A percentile compares a stretch with the other conserved stretches of the same genome.
Evolutionary conservation across 2,888 invertebrate genomes (phyloP).

Genomic region (Leptinotarsa peninsularis): DNA sequence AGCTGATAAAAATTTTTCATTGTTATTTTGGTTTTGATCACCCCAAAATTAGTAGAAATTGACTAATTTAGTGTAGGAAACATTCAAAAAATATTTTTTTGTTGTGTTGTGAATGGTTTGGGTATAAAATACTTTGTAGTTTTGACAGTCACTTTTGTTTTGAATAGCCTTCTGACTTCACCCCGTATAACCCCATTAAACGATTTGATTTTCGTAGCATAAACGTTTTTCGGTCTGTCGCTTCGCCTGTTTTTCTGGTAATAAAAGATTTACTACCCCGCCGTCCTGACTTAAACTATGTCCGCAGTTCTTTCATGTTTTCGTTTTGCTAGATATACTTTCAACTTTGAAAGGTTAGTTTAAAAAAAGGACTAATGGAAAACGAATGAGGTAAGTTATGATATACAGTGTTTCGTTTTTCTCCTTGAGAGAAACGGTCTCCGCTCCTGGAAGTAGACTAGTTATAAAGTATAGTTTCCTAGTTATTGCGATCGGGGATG

Average conservation of each 20-base stretch:
- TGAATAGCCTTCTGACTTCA: not conserved
- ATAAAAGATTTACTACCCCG: slow-evolving; percentile 41
- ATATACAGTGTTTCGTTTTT: slow-evolving; percentile 33
- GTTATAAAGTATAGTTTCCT: slow-evolving; percentile 17
- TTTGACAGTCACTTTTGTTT: not conserved
- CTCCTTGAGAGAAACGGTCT: not conserved
- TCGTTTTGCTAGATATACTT: slow-evolving; percentile 35
- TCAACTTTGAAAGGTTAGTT: slow-evolving; percentile 33
- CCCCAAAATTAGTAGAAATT: too few relatives aligned
- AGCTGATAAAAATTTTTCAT: too few relatives aligned
- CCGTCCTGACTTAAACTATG: slow-evolving; percentile 36
- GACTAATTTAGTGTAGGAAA: too few relatives aligned
- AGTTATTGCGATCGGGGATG: not conserved
- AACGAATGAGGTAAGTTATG: slow-evolving; percentile 42
- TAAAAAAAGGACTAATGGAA: slow-evolving; percentile 39
- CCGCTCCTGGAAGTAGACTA: slow-evolving; percentile 1
- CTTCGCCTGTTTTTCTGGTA: slow-evolving; percentile 37
- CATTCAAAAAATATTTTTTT: too few relatives aligned
- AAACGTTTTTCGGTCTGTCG: slow-evolving; percentile 37
- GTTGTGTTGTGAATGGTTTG: too few relatives aligned
- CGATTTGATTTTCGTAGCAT: slow-evolving; percentile 35
- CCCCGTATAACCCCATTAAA: slow-evolving; percentile 30
- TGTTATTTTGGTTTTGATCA: too few relatives aligned
- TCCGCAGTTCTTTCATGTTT: slow-evolving; percentile 31
- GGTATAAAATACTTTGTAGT: too few relatives aligned